Conservation (phyloP, 37 sponge, comb jelly and placozoan species). For the Geodia barretti region DNA sequence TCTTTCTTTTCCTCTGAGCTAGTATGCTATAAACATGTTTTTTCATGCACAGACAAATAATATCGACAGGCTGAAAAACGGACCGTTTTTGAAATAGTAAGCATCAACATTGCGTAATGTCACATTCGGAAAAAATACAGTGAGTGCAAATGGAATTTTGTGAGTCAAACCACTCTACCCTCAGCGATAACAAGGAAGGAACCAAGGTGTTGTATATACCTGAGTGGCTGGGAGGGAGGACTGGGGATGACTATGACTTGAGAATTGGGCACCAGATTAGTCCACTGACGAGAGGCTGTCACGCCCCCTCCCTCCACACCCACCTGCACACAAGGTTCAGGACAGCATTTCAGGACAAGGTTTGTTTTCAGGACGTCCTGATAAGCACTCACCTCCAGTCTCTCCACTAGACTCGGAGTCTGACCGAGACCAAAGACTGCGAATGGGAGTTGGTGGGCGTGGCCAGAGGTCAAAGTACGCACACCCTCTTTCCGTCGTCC, state of each 20-base stretch:
- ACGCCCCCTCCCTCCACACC: background rate
- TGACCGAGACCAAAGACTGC: slow-evolving; percentile 69
- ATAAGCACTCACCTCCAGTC: slow-evolving; percentile 36
- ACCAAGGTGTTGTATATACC: slow-evolving; percentile 11
- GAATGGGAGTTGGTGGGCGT: slow-evolving; percentile 55
- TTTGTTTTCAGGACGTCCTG: background rate
- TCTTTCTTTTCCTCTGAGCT: too few relatives aligned
- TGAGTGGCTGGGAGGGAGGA: slow-evolving; percentile 29
- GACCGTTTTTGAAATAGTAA: too few relatives aligned
- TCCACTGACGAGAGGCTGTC: slow-evolving; percentile 17
- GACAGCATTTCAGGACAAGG: background rate
- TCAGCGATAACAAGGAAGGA: too few relatives aligned
- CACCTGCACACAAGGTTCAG: background rate
- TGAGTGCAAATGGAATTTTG: too few relatives aligned
- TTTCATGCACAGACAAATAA: too few relatives aligned
- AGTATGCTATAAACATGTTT: too few relatives aligned
- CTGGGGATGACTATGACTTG: slow-evolving; percentile 57
- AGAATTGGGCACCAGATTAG: slow-evolving; percentile 59
- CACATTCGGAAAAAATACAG: too few relatives aligned
- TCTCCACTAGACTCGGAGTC: slow-evolving; percentile 70
- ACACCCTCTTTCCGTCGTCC: slow-evolving; percentile 16
- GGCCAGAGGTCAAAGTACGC: background rate
- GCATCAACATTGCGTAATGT: too few relatives aligned
- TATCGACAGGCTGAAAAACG: too few relatives aligned
- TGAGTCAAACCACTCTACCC: too few relatives aligned